A percentile compares a stretch with the other conserved stretches of the same genome.
Evolutionary conservation across 2,797 vertebrate genomes (phyloP).

Genomic region (Sebastes minor): DNA sequence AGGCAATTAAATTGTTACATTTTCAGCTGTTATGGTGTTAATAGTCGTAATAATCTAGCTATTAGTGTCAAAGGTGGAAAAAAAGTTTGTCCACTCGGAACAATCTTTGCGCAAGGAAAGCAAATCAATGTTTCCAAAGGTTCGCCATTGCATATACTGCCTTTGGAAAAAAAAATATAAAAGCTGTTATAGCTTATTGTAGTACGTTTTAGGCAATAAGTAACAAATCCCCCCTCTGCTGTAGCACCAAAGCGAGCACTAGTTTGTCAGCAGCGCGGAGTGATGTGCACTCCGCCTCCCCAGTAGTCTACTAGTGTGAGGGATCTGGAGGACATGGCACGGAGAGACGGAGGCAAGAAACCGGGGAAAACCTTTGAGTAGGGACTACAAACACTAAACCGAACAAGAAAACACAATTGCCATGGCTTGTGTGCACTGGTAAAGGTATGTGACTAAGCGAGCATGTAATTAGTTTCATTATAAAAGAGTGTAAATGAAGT

Average conservation of each 20-base stretch:
- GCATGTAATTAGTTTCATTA: neutral
- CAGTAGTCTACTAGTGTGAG: slow-evolving; percentile 77
- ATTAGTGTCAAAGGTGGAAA: neutral
- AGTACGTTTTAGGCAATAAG: fast-evolving
- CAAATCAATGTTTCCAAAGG: neutral
- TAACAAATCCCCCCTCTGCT: fast-evolving
- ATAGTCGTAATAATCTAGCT: neutral
- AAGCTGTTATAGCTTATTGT: fast-evolving
- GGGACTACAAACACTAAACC: neutral
- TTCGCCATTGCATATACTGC: fast-evolving
- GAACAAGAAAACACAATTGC: neutral
- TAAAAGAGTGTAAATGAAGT: slow-evolving; percentile 11
- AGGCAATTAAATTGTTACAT: fast-evolving
- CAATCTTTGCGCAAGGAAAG: neutral
- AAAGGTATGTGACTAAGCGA: slow-evolving; percentile 62
- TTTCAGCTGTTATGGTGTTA: too few relatives aligned
- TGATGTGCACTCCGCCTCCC: slow-evolving; percentile 75
- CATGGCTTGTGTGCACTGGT: neutral
- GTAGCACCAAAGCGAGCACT: slow-evolving; percentile 36
- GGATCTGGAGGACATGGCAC: slow-evolving; percentile 73
- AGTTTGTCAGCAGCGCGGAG: slow-evolving; percentile 76
- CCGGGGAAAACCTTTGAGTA: slow-evolving; percentile 44
- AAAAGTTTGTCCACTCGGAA: neutral
- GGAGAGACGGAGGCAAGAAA: slow-evolving; percentile 61
- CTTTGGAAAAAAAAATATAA: neutral